phyloP scores from a whole-genome alignment of 1,140 invertebrate species.

The Eriocheir sinensis region DNA sequence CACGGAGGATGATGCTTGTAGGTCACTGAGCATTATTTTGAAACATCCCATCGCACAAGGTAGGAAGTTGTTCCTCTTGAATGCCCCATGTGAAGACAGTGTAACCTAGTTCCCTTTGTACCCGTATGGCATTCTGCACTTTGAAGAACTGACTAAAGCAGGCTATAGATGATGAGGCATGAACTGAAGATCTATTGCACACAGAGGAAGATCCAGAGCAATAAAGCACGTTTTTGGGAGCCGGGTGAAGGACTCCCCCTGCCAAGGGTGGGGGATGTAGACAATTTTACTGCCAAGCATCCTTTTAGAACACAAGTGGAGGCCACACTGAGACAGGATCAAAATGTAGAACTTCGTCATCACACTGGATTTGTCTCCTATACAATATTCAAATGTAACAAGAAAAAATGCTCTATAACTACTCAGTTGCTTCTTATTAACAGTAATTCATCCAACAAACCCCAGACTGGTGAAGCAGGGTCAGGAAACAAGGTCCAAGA shows the following conservation, averaged over 20 bases:
- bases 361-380: conserved; percentile 72
- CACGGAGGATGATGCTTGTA: background rate
- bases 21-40: conserved; percentile 63
- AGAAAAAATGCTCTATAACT: conserved; percentile 74
- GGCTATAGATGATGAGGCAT: conserved; percentile 64
- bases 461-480: conserved; percentile 60
- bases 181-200: conserved; percentile 70
- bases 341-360: conserved; percentile 70
- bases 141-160: conserved; percentile 66
- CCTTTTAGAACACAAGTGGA: conserved; percentile 69
- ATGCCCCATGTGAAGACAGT: conserved; percentile 69
- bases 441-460: conserved; percentile 73
- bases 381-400: conserved; percentile 77
- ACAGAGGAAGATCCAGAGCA: conserved; percentile 72
- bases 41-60: conserved; percentile 59
- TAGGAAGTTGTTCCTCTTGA: conserved; percentile 56
- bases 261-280: conserved; percentile 44
- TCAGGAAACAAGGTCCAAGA: conserved; percentile 52
- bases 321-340: conserved; percentile 71
- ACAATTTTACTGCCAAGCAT: conserved; percentile 65
- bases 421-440: conserved; percentile 74
- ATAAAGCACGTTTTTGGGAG: conserved; percentile 52
- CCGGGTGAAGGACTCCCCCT: background rate
- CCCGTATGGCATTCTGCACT: conserved; percentile 74
- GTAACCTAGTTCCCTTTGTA: conserved; percentile 73